Evolutionary conservation across 2,888 invertebrate genomes (phyloP).

Genomic region (Phasia obesa): DNA sequence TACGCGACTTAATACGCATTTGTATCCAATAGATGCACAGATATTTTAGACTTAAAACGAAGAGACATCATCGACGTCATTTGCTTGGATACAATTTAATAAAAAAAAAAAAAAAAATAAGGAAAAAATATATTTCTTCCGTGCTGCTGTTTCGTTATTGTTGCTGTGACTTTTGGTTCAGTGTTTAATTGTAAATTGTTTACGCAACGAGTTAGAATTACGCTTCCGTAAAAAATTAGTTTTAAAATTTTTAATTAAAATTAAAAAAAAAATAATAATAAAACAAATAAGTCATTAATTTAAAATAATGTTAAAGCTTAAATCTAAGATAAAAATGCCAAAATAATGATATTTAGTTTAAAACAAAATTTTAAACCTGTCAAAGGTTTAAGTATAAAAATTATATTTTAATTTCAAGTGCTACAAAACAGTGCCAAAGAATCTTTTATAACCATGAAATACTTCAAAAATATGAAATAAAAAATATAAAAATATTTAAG

Average conservation of each 20-base stretch:
- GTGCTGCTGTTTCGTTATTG: conserved; percentile 1
- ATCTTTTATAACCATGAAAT: not conserved
- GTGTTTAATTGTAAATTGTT: conserved; percentile 54
- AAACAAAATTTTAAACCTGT: not conserved
- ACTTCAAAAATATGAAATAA: not conserved
- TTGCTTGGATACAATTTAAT: conserved; percentile 49
- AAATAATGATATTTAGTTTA: conserved; percentile 1
- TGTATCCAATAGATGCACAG: conserved; percentile 43
- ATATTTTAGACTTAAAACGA: conserved; percentile 52
- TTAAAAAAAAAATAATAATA: not conserved
- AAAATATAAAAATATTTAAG: not conserved
- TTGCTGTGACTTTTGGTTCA: conserved; percentile 36
- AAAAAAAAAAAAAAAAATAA: not conserved
- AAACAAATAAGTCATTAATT: not conserved
- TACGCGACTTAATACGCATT: conserved; percentile 63
- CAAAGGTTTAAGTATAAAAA: not conserved
- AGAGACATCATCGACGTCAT: conserved; percentile 68
- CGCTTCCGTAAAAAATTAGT: conserved; percentile 29
- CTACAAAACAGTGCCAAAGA: conserved; percentile 32
- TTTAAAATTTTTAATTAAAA: not conserved
- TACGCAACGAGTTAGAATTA: conserved; percentile 37
- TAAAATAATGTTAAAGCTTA: not conserved
- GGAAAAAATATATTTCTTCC: conserved; percentile 7
- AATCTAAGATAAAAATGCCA: not conserved
- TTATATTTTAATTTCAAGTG: conserved; percentile 11